phyloP scores from a whole-genome alignment of 30 jellyfish, hydroid and myxozoan species.

The Clytia hemisphaerica region DNA sequence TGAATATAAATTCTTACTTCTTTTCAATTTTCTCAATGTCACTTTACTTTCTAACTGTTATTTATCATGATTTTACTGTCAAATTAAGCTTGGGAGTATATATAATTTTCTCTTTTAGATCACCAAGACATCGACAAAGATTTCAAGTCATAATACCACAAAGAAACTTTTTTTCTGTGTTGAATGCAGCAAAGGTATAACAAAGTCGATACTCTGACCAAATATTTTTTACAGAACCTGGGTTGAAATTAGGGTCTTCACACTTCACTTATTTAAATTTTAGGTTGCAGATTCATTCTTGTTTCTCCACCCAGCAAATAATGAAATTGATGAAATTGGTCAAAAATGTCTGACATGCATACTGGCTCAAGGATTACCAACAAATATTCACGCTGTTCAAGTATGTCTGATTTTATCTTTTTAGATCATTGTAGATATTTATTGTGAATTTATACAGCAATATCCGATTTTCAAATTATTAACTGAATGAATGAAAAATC shows the following conservation, averaged over 20 bases:
- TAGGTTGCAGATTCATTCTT: slow-evolving; percentile 70
- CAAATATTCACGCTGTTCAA: slow-evolving; percentile 45
- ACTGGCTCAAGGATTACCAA: slow-evolving; percentile 78
- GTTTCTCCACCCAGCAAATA: slow-evolving; percentile 34
- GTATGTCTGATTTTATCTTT: not conserved
- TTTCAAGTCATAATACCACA: slow-evolving; percentile 36
- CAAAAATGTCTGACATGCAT: slow-evolving; percentile 38
- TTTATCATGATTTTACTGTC: too few relatives aligned
- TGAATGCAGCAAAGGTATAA: slow-evolving; percentile 54
- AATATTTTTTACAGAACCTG: not conserved
- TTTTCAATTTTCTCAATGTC: too few relatives aligned
- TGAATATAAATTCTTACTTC: too few relatives aligned
- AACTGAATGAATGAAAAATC: too few relatives aligned
- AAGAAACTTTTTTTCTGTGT: slow-evolving; percentile 17
- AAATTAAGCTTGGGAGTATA: too few relatives aligned
- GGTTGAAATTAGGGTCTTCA: not conserved
- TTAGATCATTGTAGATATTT: not conserved
- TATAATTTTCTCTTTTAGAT: not conserved
- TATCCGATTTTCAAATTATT: not conserved
- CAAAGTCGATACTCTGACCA: not conserved
- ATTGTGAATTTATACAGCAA: not conserved
- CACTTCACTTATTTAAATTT: not conserved
- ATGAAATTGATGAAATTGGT: slow-evolving; percentile 1
- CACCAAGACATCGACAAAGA: slow-evolving; percentile 39
- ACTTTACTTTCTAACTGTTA: too few relatives aligned